Evolutionary conservation across 2,888 invertebrate genomes (phyloP).

Genomic region (Aromia moschata): DNA sequence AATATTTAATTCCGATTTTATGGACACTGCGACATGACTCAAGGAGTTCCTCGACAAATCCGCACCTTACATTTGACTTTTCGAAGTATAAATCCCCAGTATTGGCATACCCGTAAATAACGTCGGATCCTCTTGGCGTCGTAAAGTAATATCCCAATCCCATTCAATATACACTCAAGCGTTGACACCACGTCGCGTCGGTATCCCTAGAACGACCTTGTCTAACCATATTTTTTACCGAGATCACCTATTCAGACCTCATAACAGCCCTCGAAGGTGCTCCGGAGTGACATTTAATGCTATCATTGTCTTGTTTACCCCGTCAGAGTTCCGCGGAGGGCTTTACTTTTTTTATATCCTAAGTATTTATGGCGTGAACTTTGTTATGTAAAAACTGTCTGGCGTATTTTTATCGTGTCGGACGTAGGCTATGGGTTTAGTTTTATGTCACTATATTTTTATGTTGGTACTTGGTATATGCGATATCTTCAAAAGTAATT

Average conservation of each 20-base stretch:
- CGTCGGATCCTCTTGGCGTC: neutral
- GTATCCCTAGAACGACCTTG: neutral
- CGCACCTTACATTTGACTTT: neutral
- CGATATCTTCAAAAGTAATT: too few species aligned
- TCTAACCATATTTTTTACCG: slow-evolving; percentile 24
- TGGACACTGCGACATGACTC: neutral
- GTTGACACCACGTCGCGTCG: slow-evolving; percentile 9
- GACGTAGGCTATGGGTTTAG: slow-evolving; percentile 2
- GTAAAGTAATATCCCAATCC: neutral
- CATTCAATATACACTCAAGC: slow-evolving; percentile 7
- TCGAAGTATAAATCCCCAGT: neutral
- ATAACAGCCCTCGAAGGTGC: slow-evolving; percentile 26
- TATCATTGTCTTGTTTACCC: slow-evolving; percentile 29
- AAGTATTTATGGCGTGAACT: slow-evolving; percentile 6
- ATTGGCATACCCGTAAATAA: neutral
- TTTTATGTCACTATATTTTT: too few species aligned
- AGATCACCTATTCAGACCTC: slow-evolving; percentile 25
- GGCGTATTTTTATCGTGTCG: neutral
- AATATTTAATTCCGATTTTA: too few species aligned
- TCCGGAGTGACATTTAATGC: slow-evolving; percentile 28
- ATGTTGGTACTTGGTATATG: too few species aligned
- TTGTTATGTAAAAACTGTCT: slow-evolving; percentile 20
- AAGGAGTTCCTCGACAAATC: neutral
- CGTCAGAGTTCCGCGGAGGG: slow-evolving; percentile 21
- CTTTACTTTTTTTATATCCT: slow-evolving; percentile 16